Evolutionary conservation across 2,113 vertebrate genomes (phyloP).

Genomic region (Herpetotheres cachinnans): DNA sequence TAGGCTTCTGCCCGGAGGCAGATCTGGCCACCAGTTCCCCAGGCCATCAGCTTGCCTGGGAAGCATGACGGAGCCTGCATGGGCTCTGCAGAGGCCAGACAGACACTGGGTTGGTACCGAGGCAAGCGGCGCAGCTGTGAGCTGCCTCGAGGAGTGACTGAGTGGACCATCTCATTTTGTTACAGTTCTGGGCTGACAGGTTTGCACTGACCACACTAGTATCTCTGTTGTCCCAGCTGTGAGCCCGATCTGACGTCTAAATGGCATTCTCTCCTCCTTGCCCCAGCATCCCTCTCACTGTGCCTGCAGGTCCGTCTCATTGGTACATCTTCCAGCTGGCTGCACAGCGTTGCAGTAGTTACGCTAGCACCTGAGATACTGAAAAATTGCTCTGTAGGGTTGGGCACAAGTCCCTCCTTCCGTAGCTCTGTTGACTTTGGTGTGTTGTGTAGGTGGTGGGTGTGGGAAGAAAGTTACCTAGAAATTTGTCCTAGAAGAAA

Average conservation of each 20-base stretch:
- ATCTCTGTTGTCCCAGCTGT: neutral
- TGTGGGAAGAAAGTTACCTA: neutral
- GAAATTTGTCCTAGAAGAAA: neutral
- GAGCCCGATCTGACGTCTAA: neutral
- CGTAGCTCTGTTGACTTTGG: neutral
- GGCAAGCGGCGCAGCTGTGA: neutral
- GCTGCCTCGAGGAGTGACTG: fast-evolving
- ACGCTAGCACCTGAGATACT: neutral
- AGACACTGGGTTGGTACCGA: neutral
- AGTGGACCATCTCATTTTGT: neutral
- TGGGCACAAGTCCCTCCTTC: neutral
- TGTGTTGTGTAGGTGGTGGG: neutral
- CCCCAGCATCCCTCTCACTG: neutral
- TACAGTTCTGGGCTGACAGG: neutral
- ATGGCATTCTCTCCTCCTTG: neutral
- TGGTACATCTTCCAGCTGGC: neutral
- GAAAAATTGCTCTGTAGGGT: neutral
- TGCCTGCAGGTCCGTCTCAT: neutral
- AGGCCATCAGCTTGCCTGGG: neutral
- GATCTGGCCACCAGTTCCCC: neutral
- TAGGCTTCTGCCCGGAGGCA: neutral
- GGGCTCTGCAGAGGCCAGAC: neutral
- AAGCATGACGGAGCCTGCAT: neutral
- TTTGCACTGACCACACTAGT: neutral
- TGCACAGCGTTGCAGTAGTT: neutral